Evolutionary conservation across 2,888 invertebrate species (phyloP).

Genomic region (Phyllotreta striolata): DNA sequence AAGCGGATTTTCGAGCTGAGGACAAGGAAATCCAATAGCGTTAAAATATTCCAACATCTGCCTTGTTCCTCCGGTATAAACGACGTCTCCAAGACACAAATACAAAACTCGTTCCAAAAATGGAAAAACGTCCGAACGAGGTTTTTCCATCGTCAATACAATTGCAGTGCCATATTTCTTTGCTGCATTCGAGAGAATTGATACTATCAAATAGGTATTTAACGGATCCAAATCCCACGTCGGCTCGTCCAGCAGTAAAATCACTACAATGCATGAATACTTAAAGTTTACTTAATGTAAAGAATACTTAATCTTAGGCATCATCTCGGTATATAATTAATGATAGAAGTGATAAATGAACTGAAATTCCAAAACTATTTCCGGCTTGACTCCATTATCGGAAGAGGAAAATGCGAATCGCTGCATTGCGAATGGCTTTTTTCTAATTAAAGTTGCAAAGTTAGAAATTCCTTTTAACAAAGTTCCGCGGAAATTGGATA

Average conservation of each 20-base stretch:
- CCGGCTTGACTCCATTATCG: background rate
- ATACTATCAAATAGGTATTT: slow-evolving; percentile 93
- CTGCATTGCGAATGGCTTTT: no score
- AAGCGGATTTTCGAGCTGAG: slow-evolving; percentile 95
- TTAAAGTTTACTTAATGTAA: background rate
- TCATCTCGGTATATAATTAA: background rate
- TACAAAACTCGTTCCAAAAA: slow-evolving; percentile 92
- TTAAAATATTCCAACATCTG: slow-evolving; percentile 95
- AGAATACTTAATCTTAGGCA: no score
- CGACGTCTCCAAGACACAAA: slow-evolving; percentile 89
- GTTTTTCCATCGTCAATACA: slow-evolving; percentile 91
- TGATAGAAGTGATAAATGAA: no score
- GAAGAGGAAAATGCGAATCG: background rate
- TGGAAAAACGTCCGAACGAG: slow-evolving; percentile 93
- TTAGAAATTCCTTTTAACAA: no score
- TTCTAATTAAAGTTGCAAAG: no score
- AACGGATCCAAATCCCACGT: slow-evolving; percentile 94
- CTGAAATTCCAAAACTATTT: no score
- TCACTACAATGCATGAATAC: slow-evolving; percentile 66
- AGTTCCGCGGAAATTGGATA: no score
- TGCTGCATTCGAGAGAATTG: slow-evolving; percentile 88
- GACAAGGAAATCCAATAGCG: slow-evolving; percentile 95
- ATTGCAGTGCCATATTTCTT: slow-evolving; percentile 92
- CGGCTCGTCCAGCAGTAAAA: slow-evolving; percentile 90
- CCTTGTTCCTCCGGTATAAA: slow-evolving; percentile 89